Percentiles rank a stretch among this genome's conserved stretches.
Conservation (phyloP, 2,113 vertebrate genomes). For the Accipiter cooperii region DNA sequence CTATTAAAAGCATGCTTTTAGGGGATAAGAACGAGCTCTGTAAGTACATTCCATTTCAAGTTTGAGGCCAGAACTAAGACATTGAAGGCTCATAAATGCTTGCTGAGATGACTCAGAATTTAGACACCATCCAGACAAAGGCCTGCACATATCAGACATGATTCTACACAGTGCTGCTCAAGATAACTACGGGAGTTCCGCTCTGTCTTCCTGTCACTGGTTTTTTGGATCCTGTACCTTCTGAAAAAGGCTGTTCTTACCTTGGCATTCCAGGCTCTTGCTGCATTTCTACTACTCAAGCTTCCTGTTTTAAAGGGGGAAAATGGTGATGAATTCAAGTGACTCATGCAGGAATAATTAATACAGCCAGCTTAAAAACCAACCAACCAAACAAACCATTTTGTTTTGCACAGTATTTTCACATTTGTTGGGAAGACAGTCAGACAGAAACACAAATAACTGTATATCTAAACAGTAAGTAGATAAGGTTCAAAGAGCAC, state of each 20-base stretch:
- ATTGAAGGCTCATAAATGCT: background rate
- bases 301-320: background rate
- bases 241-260: background rate
- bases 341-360: background rate
- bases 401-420: background rate
- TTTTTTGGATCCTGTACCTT: background rate
- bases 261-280: background rate
- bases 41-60: no score
- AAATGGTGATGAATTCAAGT: background rate
- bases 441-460: background rate
- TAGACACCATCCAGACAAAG: background rate
- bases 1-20: background rate
- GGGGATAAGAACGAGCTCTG: background rate
- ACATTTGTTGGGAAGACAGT: background rate
- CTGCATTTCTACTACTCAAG: background rate
- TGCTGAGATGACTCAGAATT: background rate
- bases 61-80: background rate
- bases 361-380: background rate
- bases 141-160: accelerated
- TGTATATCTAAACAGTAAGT: accelerated
- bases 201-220: background rate
- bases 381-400: background rate
- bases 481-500: background rate
- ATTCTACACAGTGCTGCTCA: accelerated
- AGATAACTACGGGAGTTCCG: accelerated